Conservation (phyloP, 1,140 invertebrate genomes). For the Zophobas atratus region DNA sequence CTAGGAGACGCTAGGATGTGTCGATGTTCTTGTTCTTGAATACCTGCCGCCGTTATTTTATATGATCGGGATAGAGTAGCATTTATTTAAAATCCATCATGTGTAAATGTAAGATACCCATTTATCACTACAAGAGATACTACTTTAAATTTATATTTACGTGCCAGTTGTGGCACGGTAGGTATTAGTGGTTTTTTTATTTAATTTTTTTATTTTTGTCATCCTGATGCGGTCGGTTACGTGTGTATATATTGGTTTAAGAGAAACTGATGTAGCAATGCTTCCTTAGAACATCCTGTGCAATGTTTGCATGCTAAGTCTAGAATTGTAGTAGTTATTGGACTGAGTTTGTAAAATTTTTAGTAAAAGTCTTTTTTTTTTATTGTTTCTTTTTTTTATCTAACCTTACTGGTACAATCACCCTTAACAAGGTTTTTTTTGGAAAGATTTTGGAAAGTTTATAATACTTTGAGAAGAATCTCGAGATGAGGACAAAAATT, state of each 20-base stretch:
- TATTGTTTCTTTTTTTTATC: too few relatives aligned
- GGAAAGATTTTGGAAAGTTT: too few relatives aligned
- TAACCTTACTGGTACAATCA: too few relatives aligned
- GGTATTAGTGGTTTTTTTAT: conserved; percentile 39
- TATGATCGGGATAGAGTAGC: background rate
- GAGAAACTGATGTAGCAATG: background rate
- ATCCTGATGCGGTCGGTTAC: background rate
- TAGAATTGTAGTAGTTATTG: too few relatives aligned
- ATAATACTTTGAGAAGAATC: too few relatives aligned
- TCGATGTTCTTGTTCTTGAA: conserved; percentile 3
- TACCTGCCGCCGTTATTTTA: conserved; percentile 19
- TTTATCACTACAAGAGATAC: conserved; percentile 55
- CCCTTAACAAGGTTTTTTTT: too few relatives aligned
- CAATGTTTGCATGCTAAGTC: too few relatives aligned
- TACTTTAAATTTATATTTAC: conserved; percentile 61
- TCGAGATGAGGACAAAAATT: too few relatives aligned
- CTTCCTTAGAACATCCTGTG: too few relatives aligned
- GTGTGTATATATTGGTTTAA: conserved; percentile 4
- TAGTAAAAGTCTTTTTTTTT: too few relatives aligned
- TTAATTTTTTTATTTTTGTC: conserved; percentile 16
- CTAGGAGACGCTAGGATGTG: conserved; percentile 11
- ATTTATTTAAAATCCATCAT: conserved; percentile 37
- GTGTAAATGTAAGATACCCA: conserved; percentile 47
- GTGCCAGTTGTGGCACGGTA: conserved; percentile 1
- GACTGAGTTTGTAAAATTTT: too few relatives aligned